Percentiles rank a stretch among this genome's conserved stretches.
phyloP scores from a whole-genome alignment of 2,113 vertebrate genomes.

The Chionomys nivalis region DNA sequence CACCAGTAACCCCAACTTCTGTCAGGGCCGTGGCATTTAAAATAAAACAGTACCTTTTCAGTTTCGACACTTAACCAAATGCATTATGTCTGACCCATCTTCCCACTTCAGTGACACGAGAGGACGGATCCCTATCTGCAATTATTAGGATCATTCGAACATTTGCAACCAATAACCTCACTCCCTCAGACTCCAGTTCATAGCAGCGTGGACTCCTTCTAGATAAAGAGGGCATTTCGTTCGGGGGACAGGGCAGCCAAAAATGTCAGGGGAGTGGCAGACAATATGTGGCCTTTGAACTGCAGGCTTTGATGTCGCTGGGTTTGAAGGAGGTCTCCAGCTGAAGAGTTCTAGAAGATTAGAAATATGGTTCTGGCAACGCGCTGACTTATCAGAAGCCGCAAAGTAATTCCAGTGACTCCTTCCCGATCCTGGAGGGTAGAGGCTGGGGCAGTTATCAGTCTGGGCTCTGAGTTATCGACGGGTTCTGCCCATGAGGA shows the following conservation, averaged over 20 bases:
- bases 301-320: conserved; percentile 32
- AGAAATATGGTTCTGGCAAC: not conserved
- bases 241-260: conserved; percentile 23
- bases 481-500: not conserved
- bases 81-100: conserved; percentile 83
- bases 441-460: not conserved
- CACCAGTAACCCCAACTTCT: conserved; percentile 82
- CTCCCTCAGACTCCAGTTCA: conserved; percentile 48
- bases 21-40: conserved; percentile 81
- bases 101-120: conserved; percentile 67
- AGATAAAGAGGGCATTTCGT: conserved; percentile 2
- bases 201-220: conserved; percentile 50
- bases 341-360: conserved; percentile 36
- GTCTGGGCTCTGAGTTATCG: not conserved
- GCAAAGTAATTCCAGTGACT: not conserved
- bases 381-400: not conserved
- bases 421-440: not conserved
- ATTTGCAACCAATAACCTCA: conserved; percentile 68
- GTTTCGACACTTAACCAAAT: conserved; percentile 85
- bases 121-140: conserved; percentile 75
- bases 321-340: conserved; percentile 44
- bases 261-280: not conserved
- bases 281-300: conserved; percentile 61
- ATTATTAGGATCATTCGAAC: conserved; percentile 73
- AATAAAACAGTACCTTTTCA: conserved; percentile 86